phyloP scores from a whole-genome alignment of 2,888 invertebrate genomes.

The Yponomeuta plumbellus region DNA sequence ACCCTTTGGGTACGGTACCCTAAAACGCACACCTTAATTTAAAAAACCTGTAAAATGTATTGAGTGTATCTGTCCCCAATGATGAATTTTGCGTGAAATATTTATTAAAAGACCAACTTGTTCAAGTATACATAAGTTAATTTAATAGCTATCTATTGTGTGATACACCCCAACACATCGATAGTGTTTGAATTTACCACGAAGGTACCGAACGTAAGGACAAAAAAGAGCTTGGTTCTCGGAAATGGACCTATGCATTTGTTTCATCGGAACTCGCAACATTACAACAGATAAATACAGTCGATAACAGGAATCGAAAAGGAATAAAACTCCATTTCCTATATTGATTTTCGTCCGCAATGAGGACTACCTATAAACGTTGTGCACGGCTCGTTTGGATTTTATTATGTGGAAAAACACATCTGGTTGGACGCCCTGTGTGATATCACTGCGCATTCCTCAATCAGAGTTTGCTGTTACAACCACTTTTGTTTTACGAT shows the following conservation, averaged over 20 bases:
- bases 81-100: not conserved
- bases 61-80: not conserved
- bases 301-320: not conserved
- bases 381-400: not conserved
- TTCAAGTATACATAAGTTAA: not conserved
- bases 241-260: too few relatives aligned
- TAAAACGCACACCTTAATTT: too few relatives aligned
- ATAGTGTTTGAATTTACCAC: too few relatives aligned
- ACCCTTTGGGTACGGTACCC: too few relatives aligned
- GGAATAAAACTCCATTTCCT: not conserved
- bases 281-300: not conserved
- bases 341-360: conserved; percentile 1
- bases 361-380: not conserved
- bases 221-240: too few relatives aligned
- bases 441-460: not conserved
- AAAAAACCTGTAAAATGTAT: too few relatives aligned
- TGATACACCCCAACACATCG: too few relatives aligned
- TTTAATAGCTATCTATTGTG: too few relatives aligned
- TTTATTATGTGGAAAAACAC: not conserved
- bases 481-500: too few relatives aligned
- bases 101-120: not conserved
- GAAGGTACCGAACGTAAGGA: too few relatives aligned
- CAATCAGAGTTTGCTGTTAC: not conserved
- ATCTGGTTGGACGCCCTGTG: not conserved
- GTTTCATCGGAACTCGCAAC: not conserved